A percentile compares a stretch with the other conserved stretches of the same genome.
phyloP scores from a whole-genome alignment of 2,888 invertebrate species.

The Scaptomyza tumidula region DNA sequence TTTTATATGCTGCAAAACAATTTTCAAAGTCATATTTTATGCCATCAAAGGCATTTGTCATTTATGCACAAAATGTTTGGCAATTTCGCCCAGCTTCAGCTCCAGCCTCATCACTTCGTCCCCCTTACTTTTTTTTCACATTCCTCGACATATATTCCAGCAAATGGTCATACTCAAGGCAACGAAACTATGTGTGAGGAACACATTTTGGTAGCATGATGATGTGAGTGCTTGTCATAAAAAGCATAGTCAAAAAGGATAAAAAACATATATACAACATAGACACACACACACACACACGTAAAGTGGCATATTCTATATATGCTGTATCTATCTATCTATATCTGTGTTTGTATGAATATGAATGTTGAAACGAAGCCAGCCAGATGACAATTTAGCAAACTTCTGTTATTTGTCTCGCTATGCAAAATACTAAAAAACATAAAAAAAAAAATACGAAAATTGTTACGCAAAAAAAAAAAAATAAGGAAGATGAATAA shows the following conservation, averaged over 20 bases:
- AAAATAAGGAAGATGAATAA: conserved; percentile 34
- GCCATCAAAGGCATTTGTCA: conserved; percentile 80
- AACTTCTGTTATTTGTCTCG: conserved; percentile 72
- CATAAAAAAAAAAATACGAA: conserved; percentile 41
- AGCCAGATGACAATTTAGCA: conserved; percentile 66
- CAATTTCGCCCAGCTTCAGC: conserved; percentile 53
- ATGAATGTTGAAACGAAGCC: conserved; percentile 27
- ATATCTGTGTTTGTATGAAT: conserved; percentile 28
- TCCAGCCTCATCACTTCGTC: not conserved
- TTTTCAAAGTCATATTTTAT: conserved; percentile 79
- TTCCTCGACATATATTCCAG: not conserved
- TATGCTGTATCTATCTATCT: not conserved
- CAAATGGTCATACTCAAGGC: conserved; percentile 30
- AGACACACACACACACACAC: conserved; percentile 15
- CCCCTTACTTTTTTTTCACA: not conserved
- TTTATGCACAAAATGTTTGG: conserved; percentile 76
- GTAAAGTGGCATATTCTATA: conserved; percentile 11
- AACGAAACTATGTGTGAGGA: conserved; percentile 64
- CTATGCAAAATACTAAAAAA: conserved; percentile 46
- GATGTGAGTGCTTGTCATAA: conserved; percentile 65
- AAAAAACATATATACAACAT: conserved; percentile 7
- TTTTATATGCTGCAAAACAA: conserved; percentile 79
- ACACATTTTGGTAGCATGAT: conserved; percentile 45
- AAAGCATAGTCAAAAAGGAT: conserved; percentile 50
- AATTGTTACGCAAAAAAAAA: conserved; percentile 55